Percentiles rank a stretch among this genome's conserved stretches.
These are phyloP conservation scores for Probosciger aterrimus DNA, from an alignment of 2,113 vertebrate species.

Conservation along the genomic window DNA sequence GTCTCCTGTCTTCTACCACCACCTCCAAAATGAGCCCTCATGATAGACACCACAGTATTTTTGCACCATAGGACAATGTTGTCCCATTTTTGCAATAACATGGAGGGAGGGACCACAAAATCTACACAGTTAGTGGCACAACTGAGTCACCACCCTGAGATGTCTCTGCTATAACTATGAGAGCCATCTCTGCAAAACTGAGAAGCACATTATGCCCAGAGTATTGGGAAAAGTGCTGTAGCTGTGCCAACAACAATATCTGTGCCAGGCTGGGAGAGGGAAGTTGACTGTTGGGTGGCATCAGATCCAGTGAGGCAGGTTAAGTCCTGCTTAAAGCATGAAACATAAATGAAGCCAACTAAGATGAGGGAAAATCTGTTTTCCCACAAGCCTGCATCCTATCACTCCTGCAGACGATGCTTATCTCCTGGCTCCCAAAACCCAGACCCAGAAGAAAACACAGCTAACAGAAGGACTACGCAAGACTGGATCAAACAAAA, in stretches of 20 bases:
- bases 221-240: background rate
- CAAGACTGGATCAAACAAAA: background rate
- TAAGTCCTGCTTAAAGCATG: background rate
- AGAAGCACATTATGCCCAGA: background rate
- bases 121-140: background rate
- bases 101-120: background rate
- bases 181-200: background rate
- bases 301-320: background rate
- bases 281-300: background rate
- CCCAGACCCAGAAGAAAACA: background rate
- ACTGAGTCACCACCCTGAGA: background rate
- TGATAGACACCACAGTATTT: background rate
- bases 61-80: fast-evolving
- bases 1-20: background rate
- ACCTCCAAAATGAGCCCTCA: background rate
- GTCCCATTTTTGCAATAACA: background rate
- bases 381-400: background rate
- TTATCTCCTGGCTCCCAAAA: background rate
- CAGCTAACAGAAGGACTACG: background rate
- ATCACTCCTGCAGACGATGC: background rate
- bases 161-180: background rate
- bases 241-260: background rate
- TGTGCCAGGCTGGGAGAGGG: background rate
- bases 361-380: background rate
- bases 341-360: background rate